Base-by-base conservation (phyloP, 30 jellyfish, hydroid and myxozoan genomes). In the Haliclystus octoradiatus region DNA sequence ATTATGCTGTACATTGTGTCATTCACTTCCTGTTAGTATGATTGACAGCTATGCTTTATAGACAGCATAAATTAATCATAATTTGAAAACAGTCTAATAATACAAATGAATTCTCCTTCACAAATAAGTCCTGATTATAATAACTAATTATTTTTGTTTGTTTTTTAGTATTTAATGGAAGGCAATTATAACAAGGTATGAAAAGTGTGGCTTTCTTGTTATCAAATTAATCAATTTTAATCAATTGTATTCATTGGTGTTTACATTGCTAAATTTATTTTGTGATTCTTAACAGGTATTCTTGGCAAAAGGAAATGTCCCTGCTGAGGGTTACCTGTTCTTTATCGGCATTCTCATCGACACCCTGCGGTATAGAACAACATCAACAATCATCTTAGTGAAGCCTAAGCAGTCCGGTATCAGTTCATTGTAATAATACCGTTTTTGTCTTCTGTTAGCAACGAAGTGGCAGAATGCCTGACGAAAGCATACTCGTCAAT, bases 151-250 rank as follows among this genome's bases (percentile, higher is more conserved):
- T n/a, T n/a, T n/a, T n/a, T n/a, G 28, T 31, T 68, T 75, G 63
- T 53, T 31, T 73, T 77, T n/a, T 63, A 91, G 99, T 91, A 91
- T 67, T 72, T 91, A 66, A 91, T 91, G 99, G 99, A 91, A 71
- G 99, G 99, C 53, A 91, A 87, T 72, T 91, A 91, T 68, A 92
- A 91, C 81, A 91, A 91, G 95, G 99, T 91, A 32, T 23, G 82
- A 34, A 26, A 26, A n/a, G n/a, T n/a, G n/a, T n/a, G n/a, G n/a
- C n/a, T n/a, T n/a, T n/a, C n/a, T n/a, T n/a, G n/a, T n/a, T n/a
- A n/a, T n/a, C n/a, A n/a, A n/a, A n/a, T n/a, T n/a, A n/a, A n/a
- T n/a, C n/a, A n/a, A n/a, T n/a, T n/a, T n/a, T n/a, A n/a, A n/a
- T n/a, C 9, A 40, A 5, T 19, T 9, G 57, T 40, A 5, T 5